Conservation (phyloP, 2,888 invertebrate species). For the Eugnorisma glareosa region DNA sequence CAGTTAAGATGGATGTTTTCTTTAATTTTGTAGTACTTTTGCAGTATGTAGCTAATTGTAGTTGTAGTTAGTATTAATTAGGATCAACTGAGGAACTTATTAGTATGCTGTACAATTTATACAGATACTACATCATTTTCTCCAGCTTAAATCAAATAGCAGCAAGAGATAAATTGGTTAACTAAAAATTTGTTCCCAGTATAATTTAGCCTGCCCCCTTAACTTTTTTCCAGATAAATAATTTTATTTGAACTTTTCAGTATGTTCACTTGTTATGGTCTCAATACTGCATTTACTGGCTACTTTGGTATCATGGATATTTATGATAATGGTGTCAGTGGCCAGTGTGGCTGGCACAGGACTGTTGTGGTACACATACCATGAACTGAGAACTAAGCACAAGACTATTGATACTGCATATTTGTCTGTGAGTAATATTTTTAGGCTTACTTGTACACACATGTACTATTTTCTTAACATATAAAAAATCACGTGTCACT, state of each 20-base stretch:
- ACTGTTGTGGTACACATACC: constrained; percentile 97
- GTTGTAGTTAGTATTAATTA: constrained; percentile 34
- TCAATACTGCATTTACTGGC: constrained; percentile 96
- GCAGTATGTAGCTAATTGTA: constrained; percentile 19
- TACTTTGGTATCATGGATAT: constrained; percentile 95
- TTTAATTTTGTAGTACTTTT: constrained; percentile 31
- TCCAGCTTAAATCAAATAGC: not conserved
- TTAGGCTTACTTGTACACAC: not conserved
- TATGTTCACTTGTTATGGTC: constrained; percentile 95
- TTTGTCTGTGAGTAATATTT: constrained; percentile 80
- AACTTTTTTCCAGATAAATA: not conserved
- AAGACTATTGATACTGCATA: constrained; percentile 78
- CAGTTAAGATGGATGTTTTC: constrained; percentile 28
- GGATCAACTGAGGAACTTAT: not conserved
- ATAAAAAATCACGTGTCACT: not conserved
- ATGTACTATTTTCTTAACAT: not conserved
- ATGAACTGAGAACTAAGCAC: constrained; percentile 92
- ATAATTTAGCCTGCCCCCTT: not conserved
- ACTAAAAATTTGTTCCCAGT: not conserved
- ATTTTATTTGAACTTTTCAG: constrained; percentile 85
- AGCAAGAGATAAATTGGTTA: not conserved
- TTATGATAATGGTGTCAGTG: constrained; percentile 95
- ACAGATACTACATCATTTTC: not conserved
- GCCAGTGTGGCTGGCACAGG: constrained; percentile 94
- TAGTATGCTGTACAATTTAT: constrained; percentile 16